Evolutionary conservation across 2,113 vertebrate species (phyloP).

Genomic region (Eretmodus cyanostictus): DNA sequence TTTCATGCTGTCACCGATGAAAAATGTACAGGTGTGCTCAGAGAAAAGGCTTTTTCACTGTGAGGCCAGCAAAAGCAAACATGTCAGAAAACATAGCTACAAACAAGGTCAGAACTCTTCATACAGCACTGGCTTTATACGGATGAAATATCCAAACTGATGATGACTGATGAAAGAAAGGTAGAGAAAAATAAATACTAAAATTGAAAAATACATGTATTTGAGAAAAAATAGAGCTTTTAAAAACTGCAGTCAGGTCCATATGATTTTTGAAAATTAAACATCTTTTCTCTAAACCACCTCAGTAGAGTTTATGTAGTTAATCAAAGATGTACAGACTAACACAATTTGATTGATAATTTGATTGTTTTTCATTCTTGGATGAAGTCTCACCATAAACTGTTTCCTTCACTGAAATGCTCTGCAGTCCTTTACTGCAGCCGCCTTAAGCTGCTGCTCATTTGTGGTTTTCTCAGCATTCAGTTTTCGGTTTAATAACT

Average conservation of each 20-base stretch:
- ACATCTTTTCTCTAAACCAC: not conserved
- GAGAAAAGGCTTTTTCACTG: not conserved
- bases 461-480: not conserved
- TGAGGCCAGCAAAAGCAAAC: not conserved
- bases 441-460: not conserved
- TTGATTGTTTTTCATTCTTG: not conserved
- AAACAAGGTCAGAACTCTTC: not conserved
- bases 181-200: not conserved
- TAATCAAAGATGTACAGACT: not conserved
- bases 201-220: not conserved
- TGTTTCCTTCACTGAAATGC: not conserved
- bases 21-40: not conserved
- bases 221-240: not conserved
- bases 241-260: not conserved
- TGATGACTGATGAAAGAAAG: not conserved
- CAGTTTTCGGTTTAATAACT: not conserved
- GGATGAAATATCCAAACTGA: not conserved
- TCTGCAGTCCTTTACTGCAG: not conserved
- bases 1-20: not conserved
- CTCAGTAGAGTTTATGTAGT: not conserved
- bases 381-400: not conserved
- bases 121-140: not conserved
- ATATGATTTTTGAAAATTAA: not conserved
- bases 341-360: not conserved
- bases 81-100: not conserved